Base-by-base conservation (phyloP, 2,113 vertebrate species). In the Cranoglanis bouderius region DNA sequence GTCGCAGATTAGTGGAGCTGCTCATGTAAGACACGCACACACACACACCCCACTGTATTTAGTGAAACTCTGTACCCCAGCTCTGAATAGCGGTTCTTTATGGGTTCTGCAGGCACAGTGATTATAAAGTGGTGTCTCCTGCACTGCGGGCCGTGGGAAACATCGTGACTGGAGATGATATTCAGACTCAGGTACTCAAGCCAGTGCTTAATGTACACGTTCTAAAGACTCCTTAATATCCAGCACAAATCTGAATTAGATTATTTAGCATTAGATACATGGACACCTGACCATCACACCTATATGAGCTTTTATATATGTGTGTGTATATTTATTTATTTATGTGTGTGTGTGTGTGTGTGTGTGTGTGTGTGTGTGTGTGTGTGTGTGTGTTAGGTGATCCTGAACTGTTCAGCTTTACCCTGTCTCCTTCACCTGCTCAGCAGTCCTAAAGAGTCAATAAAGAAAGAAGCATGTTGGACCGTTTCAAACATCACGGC, bases 401-500 rank as follows among this genome's bases (percentile, higher is more conserved):
- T 98, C 93, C 93, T 98, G 92, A 98, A 97, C 93, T 98, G 97
- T 91, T 97, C 97, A 89, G 97, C 97, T 0, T 95, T 98, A 91
- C 97, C 97, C 1, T 98, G 97, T 93, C 96, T 98, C 87, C 96
- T 98, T 80, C 97, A 98, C 92, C 96, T 98, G 91, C 93, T 98
- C 90, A 97, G 97, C 94, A 98, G 97, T 92, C 96, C 97, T 88
- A 98, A 98, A 89, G 97, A 98, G 89, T 98, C 97, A 82, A 97
- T 98, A 90, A 95, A 96, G 90, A 98, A 98, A 93, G 97, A 98
- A 94, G 97, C 97, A 0, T 98, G 97, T 90, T 98, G 97, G 97
- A 98, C 97, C 4, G 95, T 98, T 92, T 98, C 97, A 86, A 98
- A 98, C 91, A 97, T 98, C 91, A 98, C 97, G 90, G 97, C 97